Percentiles rank a stretch among this genome's conserved stretches.
phyloP scores from a whole-genome alignment of 2,113 vertebrate genomes.

The Caloenas nicobarica region DNA sequence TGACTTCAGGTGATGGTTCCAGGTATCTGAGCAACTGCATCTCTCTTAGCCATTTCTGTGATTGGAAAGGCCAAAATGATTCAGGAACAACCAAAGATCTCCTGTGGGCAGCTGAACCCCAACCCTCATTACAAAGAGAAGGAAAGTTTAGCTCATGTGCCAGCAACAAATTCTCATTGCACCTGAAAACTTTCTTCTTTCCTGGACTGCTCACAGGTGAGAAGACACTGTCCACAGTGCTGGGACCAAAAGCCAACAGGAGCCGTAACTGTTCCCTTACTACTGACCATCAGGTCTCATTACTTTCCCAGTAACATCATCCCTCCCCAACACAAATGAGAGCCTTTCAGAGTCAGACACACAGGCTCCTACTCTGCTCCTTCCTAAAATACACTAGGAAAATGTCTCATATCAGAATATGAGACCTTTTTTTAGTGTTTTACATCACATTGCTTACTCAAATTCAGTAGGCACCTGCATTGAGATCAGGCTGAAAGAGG shows the following conservation, averaged over 20 bases:
- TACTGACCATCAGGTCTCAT: not conserved
- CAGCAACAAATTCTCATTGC: not conserved
- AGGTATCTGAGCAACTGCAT: not conserved
- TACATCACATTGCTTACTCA: not conserved
- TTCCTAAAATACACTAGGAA: not conserved
- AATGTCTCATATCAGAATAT: not conserved
- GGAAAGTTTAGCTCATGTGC: not conserved
- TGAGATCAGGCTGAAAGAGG: not conserved
- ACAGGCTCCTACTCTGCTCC: not conserved
- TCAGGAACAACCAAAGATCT: not conserved
- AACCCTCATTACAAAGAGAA: not conserved
- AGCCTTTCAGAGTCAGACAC: not conserved
- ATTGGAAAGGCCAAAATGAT: not conserved
- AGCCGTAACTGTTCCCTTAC: not conserved
- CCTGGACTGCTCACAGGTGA: not conserved
- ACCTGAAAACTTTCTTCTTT: not conserved
- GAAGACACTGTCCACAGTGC: not conserved
- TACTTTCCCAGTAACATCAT: rapidly evolving
- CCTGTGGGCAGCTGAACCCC: not conserved
- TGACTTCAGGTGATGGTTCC: not conserved
- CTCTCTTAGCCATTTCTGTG: not conserved
- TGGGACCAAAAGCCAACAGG: not conserved
- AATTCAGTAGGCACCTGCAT: not conserved
- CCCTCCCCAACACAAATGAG: not conserved
- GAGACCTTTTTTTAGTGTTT: not conserved